Conservation (phyloP, 1,140 invertebrate genomes). For the Spodoptera frugiperda region DNA sequence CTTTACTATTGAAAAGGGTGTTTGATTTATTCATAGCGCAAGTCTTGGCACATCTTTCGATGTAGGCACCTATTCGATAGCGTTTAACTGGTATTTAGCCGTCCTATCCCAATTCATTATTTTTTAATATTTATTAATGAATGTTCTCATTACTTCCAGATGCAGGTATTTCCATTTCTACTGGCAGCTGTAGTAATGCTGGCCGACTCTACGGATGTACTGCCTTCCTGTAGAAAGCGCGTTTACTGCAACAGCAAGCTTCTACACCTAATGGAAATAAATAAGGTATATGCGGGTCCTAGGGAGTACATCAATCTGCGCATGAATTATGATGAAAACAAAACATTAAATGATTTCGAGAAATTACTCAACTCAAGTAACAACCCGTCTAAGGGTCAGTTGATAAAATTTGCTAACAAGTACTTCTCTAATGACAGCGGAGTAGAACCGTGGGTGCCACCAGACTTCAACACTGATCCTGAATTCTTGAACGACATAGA, state of each 20-base stretch:
- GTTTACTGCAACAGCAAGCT: slow-evolving; percentile 93
- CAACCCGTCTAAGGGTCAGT: slow-evolving; percentile 85
- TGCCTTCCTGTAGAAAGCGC: slow-evolving; percentile 81
- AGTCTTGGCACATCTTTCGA: too few species aligned
- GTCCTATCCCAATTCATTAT: too few species aligned
- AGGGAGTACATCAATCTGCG: slow-evolving; percentile 94
- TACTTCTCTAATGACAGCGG: slow-evolving; percentile 84
- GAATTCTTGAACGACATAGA: slow-evolving; percentile 87
- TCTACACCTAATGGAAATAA: slow-evolving; percentile 91
- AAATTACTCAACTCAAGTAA: slow-evolving; percentile 88
- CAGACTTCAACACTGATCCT: slow-evolving; percentile 89
- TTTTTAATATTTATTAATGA: too few species aligned
- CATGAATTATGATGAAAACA: slow-evolving; percentile 64
- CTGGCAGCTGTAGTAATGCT: slow-evolving; percentile 51
- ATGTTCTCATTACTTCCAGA: slow-evolving; percentile 65
- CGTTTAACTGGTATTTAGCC: too few species aligned
- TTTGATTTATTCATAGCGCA: too few species aligned
- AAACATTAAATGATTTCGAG: slow-evolving; percentile 87
- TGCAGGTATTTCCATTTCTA: slow-evolving; percentile 61
- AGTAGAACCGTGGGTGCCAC: slow-evolving; percentile 87
- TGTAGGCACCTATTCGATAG: too few species aligned
- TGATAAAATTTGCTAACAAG: slow-evolving; percentile 87
- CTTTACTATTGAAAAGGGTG: too few species aligned
- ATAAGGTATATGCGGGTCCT: slow-evolving; percentile 91
- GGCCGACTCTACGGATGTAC: slow-evolving; percentile 59